Evolutionary conservation across 1,140 invertebrate species (phyloP).

Genomic region (Ditylenchus dipsaci): DNA sequence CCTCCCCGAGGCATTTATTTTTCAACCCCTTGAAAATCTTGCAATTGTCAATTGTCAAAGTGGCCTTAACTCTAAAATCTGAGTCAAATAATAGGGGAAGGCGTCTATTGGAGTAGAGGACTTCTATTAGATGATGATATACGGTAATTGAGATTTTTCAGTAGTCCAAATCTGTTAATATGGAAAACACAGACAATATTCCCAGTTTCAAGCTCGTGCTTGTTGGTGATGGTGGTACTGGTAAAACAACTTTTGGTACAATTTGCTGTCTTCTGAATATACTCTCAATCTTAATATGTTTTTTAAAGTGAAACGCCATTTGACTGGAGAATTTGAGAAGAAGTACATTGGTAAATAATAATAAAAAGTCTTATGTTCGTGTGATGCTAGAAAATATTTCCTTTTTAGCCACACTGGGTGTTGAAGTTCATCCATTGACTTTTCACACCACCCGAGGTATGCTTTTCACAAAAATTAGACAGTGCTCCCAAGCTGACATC

Average conservation of each 20-base stretch:
- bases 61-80: no score
- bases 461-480: no score
- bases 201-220: conserved; percentile 75
- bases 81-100: no score
- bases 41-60: no score
- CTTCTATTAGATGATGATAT: no score
- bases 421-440: conserved; percentile 94
- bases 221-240: conserved; percentile 97
- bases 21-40: no score
- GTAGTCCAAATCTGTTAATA: background rate
- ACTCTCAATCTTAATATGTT: background rate
- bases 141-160: background rate
- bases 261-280: background rate
- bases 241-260: conserved; percentile 86
- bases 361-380: background rate
- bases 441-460: conserved; percentile 93
- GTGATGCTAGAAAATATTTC: background rate
- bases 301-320: conserved; percentile 80
- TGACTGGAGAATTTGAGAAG: conserved; percentile 99
- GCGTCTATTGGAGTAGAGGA: no score
- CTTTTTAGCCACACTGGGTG: conserved; percentile 80
- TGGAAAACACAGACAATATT: conserved; percentile 37
- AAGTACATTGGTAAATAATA: conserved; percentile 77
- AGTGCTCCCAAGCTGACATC: no score
- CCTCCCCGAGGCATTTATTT: no score